These are phyloP conservation scores for Neodiprion virginianus DNA, from an alignment of 1,140 invertebrate genomes.

Conservation along the genomic window DNA sequence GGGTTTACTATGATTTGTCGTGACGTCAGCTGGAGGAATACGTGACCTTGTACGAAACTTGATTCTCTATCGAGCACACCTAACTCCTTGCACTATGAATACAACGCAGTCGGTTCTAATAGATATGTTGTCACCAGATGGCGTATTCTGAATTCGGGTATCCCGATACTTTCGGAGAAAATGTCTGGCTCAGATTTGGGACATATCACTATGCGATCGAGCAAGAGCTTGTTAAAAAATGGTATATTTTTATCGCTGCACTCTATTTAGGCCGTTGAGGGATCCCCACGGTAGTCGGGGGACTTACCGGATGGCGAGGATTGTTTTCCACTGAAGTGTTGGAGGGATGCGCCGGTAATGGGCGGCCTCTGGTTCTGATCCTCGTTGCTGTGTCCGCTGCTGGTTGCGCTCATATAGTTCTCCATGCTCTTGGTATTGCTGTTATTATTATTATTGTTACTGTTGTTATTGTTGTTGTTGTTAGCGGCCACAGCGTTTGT, in stretches of 20 bases:
- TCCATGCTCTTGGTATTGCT: conserved; percentile 46
- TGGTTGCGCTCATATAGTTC: conserved; percentile 58
- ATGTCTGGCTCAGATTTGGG: no score
- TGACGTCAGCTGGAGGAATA: no score
- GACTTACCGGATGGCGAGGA: conserved; percentile 56
- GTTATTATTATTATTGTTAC: conserved; percentile 22
- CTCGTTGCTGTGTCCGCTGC: conserved; percentile 59
- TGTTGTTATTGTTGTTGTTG: conserved; percentile 20
- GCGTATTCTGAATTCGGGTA: no score
- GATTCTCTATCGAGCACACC: no score
- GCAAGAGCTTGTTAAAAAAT: conserved; percentile 17
- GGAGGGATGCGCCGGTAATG: conserved; percentile 43
- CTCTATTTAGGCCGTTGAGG: background rate
- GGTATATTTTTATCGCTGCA: conserved; percentile 17
- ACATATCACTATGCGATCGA: no score
- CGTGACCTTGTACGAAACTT: no score
- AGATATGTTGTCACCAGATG: no score
- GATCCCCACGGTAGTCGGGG: background rate
- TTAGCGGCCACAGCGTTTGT: conserved; percentile 22
- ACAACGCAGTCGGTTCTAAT: no score
- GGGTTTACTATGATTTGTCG: no score
- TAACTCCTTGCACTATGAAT: no score
- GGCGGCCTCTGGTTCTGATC: conserved; percentile 49
- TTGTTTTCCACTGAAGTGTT: conserved; percentile 51
- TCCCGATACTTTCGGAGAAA: no score